A percentile compares a stretch with the other conserved stretches of the same genome.
phyloP scores from a whole-genome alignment of 2,888 invertebrate genomes.

The Drosophila ochracea region DNA sequence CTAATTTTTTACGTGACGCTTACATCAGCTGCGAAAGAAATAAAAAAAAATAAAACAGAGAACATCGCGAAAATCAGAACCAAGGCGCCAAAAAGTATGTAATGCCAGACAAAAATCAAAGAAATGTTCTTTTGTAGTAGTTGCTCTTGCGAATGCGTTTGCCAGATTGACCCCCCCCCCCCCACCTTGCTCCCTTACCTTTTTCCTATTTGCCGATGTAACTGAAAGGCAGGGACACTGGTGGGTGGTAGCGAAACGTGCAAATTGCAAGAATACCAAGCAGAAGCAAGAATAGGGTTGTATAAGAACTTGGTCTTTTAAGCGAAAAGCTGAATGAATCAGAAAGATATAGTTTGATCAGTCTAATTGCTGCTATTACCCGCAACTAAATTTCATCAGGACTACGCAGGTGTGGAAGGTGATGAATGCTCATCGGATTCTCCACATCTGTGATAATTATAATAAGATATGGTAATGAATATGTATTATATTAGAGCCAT shows the following conservation, averaged over 20 bases:
- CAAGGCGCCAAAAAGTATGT: constrained; percentile 74
- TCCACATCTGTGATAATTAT: not conserved
- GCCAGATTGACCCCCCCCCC: constrained; percentile 28
- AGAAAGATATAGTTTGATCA: not conserved
- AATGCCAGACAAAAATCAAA: constrained; percentile 69
- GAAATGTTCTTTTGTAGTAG: constrained; percentile 42
- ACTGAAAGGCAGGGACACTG: constrained; percentile 60
- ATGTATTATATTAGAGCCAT: not conserved
- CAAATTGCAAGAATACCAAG: constrained; percentile 53
- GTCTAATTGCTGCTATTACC: not conserved
- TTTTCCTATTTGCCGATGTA: constrained; percentile 36
- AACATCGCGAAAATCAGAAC: constrained; percentile 63
- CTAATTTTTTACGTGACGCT: constrained; percentile 78
- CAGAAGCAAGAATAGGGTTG: constrained; percentile 12
- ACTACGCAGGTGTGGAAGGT: not conserved
- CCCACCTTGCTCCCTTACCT: constrained; percentile 1
- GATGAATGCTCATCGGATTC: not conserved
- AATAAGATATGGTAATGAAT: not conserved
- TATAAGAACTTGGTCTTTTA: not conserved
- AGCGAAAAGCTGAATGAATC: not conserved
- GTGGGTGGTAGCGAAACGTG: constrained; percentile 56
- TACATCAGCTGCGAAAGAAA: constrained; percentile 36
- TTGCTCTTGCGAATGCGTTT: constrained; percentile 38
- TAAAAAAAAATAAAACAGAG: constrained; percentile 26
- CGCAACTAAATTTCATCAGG: not conserved